Evolutionary conservation across 2,888 invertebrate genomes (phyloP).

Genomic region (Sisyra terminalis): DNA sequence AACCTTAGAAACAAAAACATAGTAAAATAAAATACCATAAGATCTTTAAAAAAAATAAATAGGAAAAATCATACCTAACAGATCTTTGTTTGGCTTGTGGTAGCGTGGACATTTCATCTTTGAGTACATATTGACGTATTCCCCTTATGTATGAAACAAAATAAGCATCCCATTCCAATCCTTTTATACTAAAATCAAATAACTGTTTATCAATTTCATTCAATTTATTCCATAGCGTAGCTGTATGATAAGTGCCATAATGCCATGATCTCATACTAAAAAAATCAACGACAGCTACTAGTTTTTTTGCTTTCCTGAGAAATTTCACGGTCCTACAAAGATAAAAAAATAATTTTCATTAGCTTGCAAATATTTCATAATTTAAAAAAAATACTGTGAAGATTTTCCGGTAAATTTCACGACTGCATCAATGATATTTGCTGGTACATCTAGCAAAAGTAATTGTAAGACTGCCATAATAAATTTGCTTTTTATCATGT

Average conservation of each 20-base stretch:
- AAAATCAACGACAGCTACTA: neutral
- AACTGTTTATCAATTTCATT: constrained; percentile 27
- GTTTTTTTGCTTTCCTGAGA: neutral
- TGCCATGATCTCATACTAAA: neutral
- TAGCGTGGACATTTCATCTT: constrained; percentile 42
- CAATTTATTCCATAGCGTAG: constrained; percentile 1
- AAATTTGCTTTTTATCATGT: too few species aligned
- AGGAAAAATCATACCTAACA: constrained; percentile 36
- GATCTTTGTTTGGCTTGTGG: constrained; percentile 33
- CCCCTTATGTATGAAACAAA: constrained; percentile 39
- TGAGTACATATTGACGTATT: constrained; percentile 44
- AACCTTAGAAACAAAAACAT: too few species aligned
- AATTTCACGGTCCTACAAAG: neutral
- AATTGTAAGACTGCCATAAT: too few species aligned
- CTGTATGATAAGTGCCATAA: neutral
- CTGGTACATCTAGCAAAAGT: too few species aligned
- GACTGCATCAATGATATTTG: too few species aligned
- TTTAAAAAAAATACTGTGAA: too few species aligned
- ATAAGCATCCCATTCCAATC: constrained; percentile 33
- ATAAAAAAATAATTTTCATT: too few species aligned
- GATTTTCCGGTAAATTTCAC: too few species aligned
- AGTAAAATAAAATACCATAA: too few species aligned
- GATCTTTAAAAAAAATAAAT: too few species aligned
- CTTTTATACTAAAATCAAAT: constrained; percentile 41
- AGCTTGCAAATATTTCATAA: too few species aligned